Conservation (phyloP, 2,888 invertebrate species). For the Neoaliturus tenellus region DNA sequence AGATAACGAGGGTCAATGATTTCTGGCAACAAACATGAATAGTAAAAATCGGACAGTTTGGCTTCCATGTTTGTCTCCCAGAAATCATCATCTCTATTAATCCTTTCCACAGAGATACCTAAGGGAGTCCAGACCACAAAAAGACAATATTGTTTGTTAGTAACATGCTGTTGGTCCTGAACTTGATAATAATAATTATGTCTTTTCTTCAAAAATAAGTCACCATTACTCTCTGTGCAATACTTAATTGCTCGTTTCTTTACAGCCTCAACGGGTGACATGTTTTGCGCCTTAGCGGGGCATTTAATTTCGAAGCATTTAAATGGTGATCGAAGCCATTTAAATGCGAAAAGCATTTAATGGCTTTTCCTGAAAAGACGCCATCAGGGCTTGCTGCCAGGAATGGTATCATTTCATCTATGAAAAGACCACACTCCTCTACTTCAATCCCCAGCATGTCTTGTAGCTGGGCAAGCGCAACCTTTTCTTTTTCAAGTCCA, state of each 20-base stretch:
- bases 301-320: conserved; percentile 19
- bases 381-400: conserved; percentile 50
- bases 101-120: conserved; percentile 18
- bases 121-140: conserved; percentile 24
- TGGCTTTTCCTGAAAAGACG: neutral
- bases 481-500: conserved; percentile 19
- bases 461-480: neutral
- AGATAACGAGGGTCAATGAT: conserved; percentile 31
- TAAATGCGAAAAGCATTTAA: no score
- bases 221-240: neutral
- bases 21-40: conserved; percentile 27
- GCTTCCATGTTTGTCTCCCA: conserved; percentile 41
- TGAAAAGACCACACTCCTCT: conserved; percentile 9
- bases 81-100: conserved; percentile 25
- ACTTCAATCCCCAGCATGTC: neutral
- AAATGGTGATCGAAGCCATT: no score
- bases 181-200: conserved; percentile 36
- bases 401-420: neutral
- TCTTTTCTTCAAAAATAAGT: neutral
- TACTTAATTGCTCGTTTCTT: neutral
- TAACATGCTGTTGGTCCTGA: conserved; percentile 29
- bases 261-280: neutral
- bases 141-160: conserved; percentile 9
- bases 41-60: neutral
- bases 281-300: neutral